Evolutionary conservation across 2,888 invertebrate genomes (phyloP).

Genomic region (Habroteleia sp.): DNA sequence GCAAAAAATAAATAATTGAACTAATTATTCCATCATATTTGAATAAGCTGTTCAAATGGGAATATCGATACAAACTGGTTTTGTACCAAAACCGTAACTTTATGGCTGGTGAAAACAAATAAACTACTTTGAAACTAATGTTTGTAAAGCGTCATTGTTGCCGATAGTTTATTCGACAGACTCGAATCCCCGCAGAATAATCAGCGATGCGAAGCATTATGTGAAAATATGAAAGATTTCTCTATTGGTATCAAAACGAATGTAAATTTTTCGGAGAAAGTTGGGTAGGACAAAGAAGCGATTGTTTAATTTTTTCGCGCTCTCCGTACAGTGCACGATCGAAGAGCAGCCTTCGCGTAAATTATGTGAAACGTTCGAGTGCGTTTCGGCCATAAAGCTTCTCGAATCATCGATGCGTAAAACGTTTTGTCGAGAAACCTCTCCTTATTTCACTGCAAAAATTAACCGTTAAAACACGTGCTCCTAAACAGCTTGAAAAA

Average conservation of each 20-base stretch:
- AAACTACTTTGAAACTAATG: no score
- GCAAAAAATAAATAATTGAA: no score
- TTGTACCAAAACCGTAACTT: no score
- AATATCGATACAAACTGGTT: no score
- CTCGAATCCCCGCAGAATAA: slow-evolving; percentile 1
- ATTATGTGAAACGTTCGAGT: slow-evolving; percentile 64
- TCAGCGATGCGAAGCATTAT: slow-evolving; percentile 33
- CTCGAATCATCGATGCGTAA: slow-evolving; percentile 57
- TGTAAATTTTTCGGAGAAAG: slow-evolving; percentile 62
- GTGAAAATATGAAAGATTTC: slow-evolving; percentile 43
- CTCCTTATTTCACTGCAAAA: slow-evolving; percentile 38
- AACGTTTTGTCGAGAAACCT: slow-evolving; percentile 59
- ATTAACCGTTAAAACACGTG: slow-evolving; percentile 59
- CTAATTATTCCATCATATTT: no score
- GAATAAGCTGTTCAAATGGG: no score
- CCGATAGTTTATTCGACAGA: slow-evolving; percentile 2
- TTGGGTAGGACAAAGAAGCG: slow-evolving; percentile 50
- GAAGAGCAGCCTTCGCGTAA: slow-evolving; percentile 63
- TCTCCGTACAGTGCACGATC: slow-evolving; percentile 37
- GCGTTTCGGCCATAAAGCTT: slow-evolving; percentile 58
- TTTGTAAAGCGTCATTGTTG: no score
- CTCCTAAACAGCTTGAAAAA: slow-evolving; percentile 30
- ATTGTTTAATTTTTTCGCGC: slow-evolving; percentile 61
- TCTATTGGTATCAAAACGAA: slow-evolving; percentile 39
- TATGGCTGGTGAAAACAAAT: no score